These are phyloP conservation scores for Poecile montanus DNA, from an alignment of 2,797 vertebrate genomes.

Conservation along the genomic window DNA sequence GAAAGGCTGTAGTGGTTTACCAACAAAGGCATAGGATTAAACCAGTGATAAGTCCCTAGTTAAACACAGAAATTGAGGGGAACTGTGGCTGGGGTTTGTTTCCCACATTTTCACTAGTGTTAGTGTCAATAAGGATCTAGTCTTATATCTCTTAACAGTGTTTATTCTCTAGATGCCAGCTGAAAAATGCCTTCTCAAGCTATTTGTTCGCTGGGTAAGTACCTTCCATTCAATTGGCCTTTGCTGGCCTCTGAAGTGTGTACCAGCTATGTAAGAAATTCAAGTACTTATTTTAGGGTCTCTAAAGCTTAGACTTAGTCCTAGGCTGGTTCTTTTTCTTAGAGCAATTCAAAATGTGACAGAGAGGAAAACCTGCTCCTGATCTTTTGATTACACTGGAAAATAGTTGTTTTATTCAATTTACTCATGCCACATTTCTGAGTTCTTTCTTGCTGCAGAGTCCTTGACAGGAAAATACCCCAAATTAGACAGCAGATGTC, in stretches of 20 bases:
- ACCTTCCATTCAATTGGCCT: background rate
- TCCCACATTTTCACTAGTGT: background rate
- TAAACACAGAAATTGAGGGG: background rate
- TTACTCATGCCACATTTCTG: background rate
- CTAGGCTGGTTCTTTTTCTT: background rate
- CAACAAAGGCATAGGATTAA: background rate
- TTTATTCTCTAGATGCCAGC: background rate
- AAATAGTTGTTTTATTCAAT: background rate
- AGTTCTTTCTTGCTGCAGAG: background rate
- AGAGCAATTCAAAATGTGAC: background rate
- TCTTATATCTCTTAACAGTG: background rate
- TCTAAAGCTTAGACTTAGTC: background rate
- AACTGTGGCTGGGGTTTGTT: fast-evolving
- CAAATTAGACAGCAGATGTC: background rate
- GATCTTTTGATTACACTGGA: background rate
- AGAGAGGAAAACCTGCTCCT: background rate
- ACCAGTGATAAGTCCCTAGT: fast-evolving
- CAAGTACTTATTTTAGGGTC: background rate
- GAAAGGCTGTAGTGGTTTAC: background rate
- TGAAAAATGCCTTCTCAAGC: background rate
- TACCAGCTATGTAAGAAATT: background rate
- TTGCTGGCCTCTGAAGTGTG: background rate
- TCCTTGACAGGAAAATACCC: background rate
- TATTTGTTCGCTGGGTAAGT: background rate
- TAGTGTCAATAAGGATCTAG: background rate